Evolutionary conservation across 2,113 vertebrate genomes (phyloP), one percentile per base, ranked within the genome.

Genomic region (Aegotheles bennettii): DNA sequence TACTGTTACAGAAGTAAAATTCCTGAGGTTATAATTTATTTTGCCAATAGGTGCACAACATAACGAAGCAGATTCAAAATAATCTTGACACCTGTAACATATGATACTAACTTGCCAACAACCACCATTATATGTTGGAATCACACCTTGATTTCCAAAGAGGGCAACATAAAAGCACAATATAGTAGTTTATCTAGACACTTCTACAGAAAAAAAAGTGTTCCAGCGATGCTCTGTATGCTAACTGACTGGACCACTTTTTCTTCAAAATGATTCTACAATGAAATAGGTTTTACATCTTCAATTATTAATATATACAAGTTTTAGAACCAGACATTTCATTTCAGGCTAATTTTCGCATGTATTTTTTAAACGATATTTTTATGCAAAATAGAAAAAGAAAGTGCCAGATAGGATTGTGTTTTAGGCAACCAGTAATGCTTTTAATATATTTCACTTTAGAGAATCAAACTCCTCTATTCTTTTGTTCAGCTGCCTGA

Each of bases 401-500:
- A 60, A 73, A 31, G 10, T 81, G 54, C 26, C 36, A 43, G 15
- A 47, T 3, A 69, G 5, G 26, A 87, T 40, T 4, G 0, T 6
- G 13, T 45, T 74, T 69, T 12, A 64, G 31, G 48, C 13, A 94
- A 38, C 31, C 13, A 1, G 56, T 84, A 89, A 68, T 54, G 16
- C 33, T 20, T 25, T 59, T 74, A 73, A 81, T 40, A 9, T 6
- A 48, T 70, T 67, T 59, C 16, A 47, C n/a, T 91, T 86, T 11
- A 61, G 33, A 45, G 38, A 89, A 23, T 50, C 43, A 33, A 68
- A 36, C 38, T 51, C 36, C 17, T 91, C 45, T 38, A 53, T 21
- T 81, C 61, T 36, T 87, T 84, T 80, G 68, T 79, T 94, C 69
- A 79, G 6, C 45, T 75, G 40, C 60, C 50, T 71, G 35, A 90